phyloP scores from a whole-genome alignment of 2,113 vertebrate species.

The Triplophysa tibetana region DNA sequence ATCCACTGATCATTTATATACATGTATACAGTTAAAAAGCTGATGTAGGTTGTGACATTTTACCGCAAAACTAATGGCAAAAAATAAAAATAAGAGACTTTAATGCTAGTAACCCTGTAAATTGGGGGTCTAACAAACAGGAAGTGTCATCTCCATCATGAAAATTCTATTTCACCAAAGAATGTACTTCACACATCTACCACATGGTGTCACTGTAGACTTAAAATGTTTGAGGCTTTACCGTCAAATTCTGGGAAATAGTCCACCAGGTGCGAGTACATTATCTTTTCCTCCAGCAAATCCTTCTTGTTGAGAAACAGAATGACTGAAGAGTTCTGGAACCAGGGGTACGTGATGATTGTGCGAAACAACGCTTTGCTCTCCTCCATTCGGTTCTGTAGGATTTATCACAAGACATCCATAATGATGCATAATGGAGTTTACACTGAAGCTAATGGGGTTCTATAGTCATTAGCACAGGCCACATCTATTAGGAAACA shows the following conservation, averaged over 20 bases:
- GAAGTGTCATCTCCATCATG: neutral
- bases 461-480: neutral
- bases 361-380: slow-evolving; percentile 98
- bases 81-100: too few species aligned
- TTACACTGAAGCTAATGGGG: neutral
- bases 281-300: slow-evolving; percentile 96
- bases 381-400: slow-evolving; percentile 99
- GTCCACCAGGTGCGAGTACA: slow-evolving; percentile 95
- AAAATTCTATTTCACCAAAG: neutral
- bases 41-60: too few species aligned
- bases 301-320: slow-evolving; percentile 99
- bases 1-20: too few species aligned
- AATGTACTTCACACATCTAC: slow-evolving; percentile 56
- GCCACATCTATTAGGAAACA: neutral
- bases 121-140: neutral
- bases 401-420: neutral
- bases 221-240: slow-evolving; percentile 60
- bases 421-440: neutral
- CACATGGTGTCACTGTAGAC: slow-evolving; percentile 64
- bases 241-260: slow-evolving; percentile 99
- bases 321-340: slow-evolving; percentile 98
- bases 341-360: slow-evolving; percentile 99
- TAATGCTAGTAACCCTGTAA: neutral
- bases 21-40: too few species aligned
- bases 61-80: neutral